These are phyloP conservation scores for Orycteropus afer DNA, from an alignment of 2,113 vertebrate species.

Conservation along the genomic window DNA sequence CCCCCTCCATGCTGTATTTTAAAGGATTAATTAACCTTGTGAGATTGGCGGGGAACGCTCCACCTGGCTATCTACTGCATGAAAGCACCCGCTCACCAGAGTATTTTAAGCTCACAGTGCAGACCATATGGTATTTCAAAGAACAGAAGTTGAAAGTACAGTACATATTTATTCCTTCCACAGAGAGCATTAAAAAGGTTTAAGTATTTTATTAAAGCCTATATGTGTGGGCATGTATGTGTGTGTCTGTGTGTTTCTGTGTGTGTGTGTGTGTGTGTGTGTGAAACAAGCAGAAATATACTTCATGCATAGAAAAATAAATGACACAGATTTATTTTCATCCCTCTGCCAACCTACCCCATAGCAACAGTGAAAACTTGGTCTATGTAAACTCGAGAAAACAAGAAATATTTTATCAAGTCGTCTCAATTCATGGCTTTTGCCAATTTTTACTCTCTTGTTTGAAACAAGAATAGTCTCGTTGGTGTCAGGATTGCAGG, in stretches of 20 bases:
- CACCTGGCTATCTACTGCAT: conserved; percentile 66
- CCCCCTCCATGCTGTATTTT: conserved; percentile 75
- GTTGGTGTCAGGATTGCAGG: neutral
- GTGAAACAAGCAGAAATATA: conserved; percentile 76
- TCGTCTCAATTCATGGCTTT: conserved; percentile 28
- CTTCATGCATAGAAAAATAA: conserved; percentile 63
- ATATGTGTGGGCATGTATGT: conserved; percentile 42
- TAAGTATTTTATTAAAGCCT: conserved; percentile 74
- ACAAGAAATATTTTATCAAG: conserved; percentile 78
- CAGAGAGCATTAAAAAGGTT: conserved; percentile 64
- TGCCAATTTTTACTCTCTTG: neutral
- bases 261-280: neutral
- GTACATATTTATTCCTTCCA: conserved; percentile 78
- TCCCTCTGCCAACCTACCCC: conserved; percentile 76
- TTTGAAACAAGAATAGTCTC: conserved; percentile 28
- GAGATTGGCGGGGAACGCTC: conserved; percentile 72
- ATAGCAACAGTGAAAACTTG: conserved; percentile 80
- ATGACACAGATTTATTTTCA: conserved; percentile 82
- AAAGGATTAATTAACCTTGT: conserved; percentile 85
- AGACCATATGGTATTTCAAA: conserved; percentile 81
- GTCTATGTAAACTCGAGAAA: conserved; percentile 82
- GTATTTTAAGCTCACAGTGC: conserved; percentile 80
- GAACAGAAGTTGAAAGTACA: conserved; percentile 81
- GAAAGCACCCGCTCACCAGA: conserved; percentile 78
- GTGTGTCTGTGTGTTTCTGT: accelerated